Conservation (phyloP, 2,113 vertebrate species). For the Merops nubicus region DNA sequence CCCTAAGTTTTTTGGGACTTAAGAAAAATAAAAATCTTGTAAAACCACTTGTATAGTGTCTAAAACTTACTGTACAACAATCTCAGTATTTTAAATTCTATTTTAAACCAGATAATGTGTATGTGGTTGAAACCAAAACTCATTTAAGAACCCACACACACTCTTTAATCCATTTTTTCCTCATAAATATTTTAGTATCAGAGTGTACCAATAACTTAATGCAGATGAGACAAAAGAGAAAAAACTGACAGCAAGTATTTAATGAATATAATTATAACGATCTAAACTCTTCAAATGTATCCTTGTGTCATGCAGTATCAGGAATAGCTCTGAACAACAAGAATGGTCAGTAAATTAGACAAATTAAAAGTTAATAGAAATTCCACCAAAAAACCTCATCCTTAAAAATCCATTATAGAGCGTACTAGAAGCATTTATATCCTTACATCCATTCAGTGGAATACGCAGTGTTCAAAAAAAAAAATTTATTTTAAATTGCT, state of each 20-base stretch:
- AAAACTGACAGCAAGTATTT: neutral
- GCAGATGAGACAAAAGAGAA: neutral
- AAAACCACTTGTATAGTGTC: neutral
- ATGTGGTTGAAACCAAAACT: neutral
- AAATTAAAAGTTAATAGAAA: neutral
- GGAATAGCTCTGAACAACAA: neutral
- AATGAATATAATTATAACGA: neutral
- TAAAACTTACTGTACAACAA: neutral
- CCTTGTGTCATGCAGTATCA: neutral
- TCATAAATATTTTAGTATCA: neutral
- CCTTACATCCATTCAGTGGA: neutral
- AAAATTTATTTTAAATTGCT: neutral
- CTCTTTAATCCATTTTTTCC: neutral
- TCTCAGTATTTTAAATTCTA: neutral
- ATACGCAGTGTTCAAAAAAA: neutral
- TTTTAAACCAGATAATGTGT: neutral
- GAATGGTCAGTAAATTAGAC: neutral
- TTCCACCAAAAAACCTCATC: neutral
- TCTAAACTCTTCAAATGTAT: neutral
- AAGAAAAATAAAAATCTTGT: neutral
- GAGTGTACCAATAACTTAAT: neutral
- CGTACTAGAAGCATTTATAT: neutral
- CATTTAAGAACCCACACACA: neutral
- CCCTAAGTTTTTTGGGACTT: neutral
- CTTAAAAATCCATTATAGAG: neutral